Evolutionary conservation across 2,888 invertebrate genomes (phyloP).

Genomic region (Meloe dianella): DNA sequence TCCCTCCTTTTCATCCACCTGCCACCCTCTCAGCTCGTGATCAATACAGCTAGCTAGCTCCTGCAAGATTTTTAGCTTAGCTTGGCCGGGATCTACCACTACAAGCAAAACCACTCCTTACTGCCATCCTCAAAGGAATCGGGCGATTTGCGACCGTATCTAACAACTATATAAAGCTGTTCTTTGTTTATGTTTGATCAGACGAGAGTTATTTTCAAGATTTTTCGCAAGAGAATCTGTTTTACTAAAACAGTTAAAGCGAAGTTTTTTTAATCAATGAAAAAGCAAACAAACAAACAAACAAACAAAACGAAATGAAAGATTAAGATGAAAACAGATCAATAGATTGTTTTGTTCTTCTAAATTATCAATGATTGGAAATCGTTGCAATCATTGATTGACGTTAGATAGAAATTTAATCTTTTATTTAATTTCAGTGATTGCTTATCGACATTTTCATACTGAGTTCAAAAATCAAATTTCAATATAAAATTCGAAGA

Average conservation of each 20-base stretch:
- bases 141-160: conserved; percentile 50
- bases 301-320: background rate
- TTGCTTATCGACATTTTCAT: background rate
- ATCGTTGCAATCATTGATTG: background rate
- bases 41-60: conserved; percentile 61
- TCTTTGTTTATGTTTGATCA: conserved; percentile 44
- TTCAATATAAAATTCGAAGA: background rate
- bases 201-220: conserved; percentile 15
- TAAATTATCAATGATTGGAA: too few relatives aligned
- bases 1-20: conserved; percentile 36
- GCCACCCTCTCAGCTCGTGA: conserved; percentile 52
- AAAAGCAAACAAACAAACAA: too few relatives aligned
- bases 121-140: conserved; percentile 53
- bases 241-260: background rate
- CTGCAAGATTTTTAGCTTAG: conserved; percentile 62
- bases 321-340: background rate
- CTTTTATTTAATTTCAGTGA: background rate
- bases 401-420: background rate
- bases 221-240: background rate
- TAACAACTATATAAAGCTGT: conserved; percentile 36
- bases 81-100: conserved; percentile 56
- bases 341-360: background rate
- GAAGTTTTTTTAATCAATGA: background rate
- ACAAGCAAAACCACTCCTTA: conserved; percentile 59
- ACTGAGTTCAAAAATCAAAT: background rate